Base-by-base conservation (phyloP, 1,140 invertebrate genomes). In the Zaprionus ornatus region DNA sequence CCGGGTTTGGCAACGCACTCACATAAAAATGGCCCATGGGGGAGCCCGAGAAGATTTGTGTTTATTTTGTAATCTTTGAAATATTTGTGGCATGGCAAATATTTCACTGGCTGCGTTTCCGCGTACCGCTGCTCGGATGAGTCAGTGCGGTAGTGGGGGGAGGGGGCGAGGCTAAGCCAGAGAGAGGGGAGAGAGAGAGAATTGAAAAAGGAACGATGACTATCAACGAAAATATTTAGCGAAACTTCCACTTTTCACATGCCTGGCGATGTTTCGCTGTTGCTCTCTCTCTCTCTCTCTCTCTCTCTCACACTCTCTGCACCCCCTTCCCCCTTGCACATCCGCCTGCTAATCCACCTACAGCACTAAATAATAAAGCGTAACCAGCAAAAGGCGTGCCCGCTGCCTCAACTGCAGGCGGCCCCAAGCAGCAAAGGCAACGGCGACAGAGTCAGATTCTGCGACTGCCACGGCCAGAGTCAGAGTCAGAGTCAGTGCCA, bases 21-120 rank as follows among this genome's bases (percentile, higher is more conserved):
- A 57, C 57, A 61, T 48, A 23, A 61, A 72, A 66, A 61, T 72
- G 56, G 70, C 75, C 21, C 66, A 67, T 67, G 59, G 63, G 74
- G 61, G 52, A 56, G 67, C 62, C 63, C 50, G 45, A 37, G 48
- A 76, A 87, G 84, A 87, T 87, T 87, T 87, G 84, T 87, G 85
- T 90, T 88, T 90, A 84, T 88, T 84, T 88, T 81, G 80, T 84
- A 90, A 87, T 87, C 84, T 90, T 81, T 87, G 85, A 87, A 88
- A 87, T 87, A 87, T 87, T 87, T 87, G 85, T 87, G 84, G 85
- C 84, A 87, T 87, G 80, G 78, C 84, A 87, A 87, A 88, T 90
- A 87, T 87, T 87, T 90, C 74, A 79, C 72, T 77, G 66, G 78
- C 62, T 76, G 66, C 79, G 64, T 88, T 87, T 87, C 83, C 83